A percentile compares a stretch with the other conserved stretches of the same genome.
phyloP scores from a whole-genome alignment of 1,140 invertebrate species.

The Ceratina australensis region DNA sequence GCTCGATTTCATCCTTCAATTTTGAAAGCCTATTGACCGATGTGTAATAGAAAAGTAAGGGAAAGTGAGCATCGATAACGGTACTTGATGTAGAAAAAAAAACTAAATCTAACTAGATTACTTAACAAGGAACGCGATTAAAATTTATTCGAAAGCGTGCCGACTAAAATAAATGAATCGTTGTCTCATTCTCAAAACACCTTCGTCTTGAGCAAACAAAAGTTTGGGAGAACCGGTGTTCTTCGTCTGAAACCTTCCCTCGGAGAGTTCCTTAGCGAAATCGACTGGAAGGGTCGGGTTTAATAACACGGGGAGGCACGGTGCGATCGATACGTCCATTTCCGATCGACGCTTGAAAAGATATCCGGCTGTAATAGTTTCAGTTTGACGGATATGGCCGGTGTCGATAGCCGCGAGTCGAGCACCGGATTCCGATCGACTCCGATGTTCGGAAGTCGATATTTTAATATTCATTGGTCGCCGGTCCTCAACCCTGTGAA shows the following conservation, averaged over 20 bases:
- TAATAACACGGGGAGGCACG: conserved; percentile 24
- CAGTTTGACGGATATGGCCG: not conserved
- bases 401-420: conserved; percentile 30
- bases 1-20: not conserved
- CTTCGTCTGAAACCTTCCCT: no score
- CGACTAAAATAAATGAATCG: no score
- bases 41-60: not conserved
- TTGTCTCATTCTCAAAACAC: no score
- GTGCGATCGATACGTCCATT: conserved; percentile 41
- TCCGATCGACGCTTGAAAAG: conserved; percentile 28
- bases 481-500: not conserved
- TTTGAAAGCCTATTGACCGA: not conserved
- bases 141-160: no score
- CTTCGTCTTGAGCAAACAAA: not conserved
- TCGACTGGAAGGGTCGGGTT: conserved; percentile 7
- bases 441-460: conserved; percentile 9
- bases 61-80: no score
- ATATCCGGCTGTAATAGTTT: conserved; percentile 26
- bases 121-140: no score
- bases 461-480: conserved; percentile 30
- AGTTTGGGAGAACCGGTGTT: not conserved
- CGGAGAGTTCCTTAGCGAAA: not conserved
- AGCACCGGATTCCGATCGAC: conserved; percentile 11
- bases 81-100: no score
- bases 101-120: no score